Percentiles rank a stretch among this genome's conserved stretches.
phyloP scores from a whole-genome alignment of 2,888 invertebrate species.

The Girardia tigrina region DNA sequence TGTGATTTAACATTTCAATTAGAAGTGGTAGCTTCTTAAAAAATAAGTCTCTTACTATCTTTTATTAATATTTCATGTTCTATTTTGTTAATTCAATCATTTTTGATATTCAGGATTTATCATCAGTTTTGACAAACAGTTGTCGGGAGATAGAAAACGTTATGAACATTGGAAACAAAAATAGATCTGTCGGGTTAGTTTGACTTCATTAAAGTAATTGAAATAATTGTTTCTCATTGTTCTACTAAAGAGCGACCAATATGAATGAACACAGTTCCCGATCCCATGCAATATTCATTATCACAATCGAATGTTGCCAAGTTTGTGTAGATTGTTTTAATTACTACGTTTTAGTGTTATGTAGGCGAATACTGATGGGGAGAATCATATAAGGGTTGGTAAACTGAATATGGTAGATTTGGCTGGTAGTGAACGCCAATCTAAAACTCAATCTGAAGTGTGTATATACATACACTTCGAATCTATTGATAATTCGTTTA shows the following conservation, averaged over 20 bases:
- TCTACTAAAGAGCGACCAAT: constrained; percentile 68
- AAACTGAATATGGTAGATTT: constrained; percentile 90
- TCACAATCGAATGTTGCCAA: constrained; percentile 83
- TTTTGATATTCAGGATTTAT: constrained; percentile 67
- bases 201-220: constrained; percentile 36
- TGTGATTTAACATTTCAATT: too few species aligned
- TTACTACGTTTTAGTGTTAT: background rate
- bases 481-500: constrained; percentile 40
- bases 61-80: too few species aligned
- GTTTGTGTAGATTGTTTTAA: too few species aligned
- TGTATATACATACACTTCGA: constrained; percentile 37
- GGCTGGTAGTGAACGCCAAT: constrained; percentile 90
- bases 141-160: constrained; percentile 80
- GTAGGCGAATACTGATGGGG: constrained; percentile 55
- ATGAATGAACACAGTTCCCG: constrained; percentile 97
- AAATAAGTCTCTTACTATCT: too few species aligned
- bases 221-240: too few species aligned
- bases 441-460: constrained; percentile 79
- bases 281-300: constrained; percentile 93
- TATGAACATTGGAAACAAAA: constrained; percentile 79
- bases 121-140: constrained; percentile 81
- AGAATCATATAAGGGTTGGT: constrained; percentile 64
- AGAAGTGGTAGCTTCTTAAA: too few species aligned
- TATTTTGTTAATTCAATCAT: too few species aligned
- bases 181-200: constrained; percentile 72